Evolutionary conservation across 2,888 invertebrate species (phyloP), one percentile per base, ranked within the genome.

Genomic region (Ecdyonurus torrentis): DNA sequence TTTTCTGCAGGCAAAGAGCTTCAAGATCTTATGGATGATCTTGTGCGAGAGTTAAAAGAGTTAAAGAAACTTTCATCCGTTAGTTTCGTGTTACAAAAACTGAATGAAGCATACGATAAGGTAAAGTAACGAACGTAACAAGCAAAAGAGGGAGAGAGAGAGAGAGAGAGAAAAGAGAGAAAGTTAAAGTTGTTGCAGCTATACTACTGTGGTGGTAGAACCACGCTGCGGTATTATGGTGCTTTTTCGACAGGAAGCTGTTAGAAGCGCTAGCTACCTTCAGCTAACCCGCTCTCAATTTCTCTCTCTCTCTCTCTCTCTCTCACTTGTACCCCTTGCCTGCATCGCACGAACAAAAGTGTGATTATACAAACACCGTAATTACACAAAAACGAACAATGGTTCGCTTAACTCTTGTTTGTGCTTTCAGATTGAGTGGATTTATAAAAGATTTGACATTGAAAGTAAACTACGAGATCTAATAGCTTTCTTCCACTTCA

Each of bases 361-460:
- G 37, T 37, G 37, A 37, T 37, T 37, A 37, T 37, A 37, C 15
- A 37, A 37, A 37, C 37, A 37, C 37, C 37, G 15, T 37, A 5
- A 37, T 55, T 55, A 55, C 22, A 20, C 55, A 5, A 50, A 50
- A 55, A 20, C 55, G 22, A n/a, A 55, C 20, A 55, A 55, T 20
- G 22, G 55, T 5, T 18, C 22, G 55, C 55, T 50, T 18, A 52
- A 37, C 61, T 2, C n/a, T 62, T 60, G 19, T 10, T 58, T 62
- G 60, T 23, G 15, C 52, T 66, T 67, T 52, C 63, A 72, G 72
- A 63, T 69, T 1, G 65, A 81, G 64, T 89, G 87, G 82, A 78
- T 90, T 71, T 87, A 85, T 68, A 83, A 88, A 61, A 90, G 89
- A 70, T 83, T 91, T 70, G 79, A 88, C 64, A 76, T 91, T 24